Conservation (phyloP, 2,797 vertebrate species). For the Coccyzus lansbergi region DNA sequence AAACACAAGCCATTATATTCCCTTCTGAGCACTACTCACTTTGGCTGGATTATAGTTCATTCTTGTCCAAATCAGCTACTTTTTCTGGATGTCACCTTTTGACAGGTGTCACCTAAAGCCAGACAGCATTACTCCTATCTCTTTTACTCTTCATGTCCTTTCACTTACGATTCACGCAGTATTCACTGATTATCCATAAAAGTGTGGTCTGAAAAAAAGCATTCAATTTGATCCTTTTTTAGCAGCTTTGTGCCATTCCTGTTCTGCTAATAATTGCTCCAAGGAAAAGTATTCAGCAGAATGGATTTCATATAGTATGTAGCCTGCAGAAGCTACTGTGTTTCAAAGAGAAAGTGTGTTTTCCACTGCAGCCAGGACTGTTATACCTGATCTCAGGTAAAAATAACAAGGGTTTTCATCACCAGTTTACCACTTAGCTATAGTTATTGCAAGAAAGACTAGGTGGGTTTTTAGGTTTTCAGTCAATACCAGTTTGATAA, state of each 20-base stretch:
- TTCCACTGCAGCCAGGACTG: neutral
- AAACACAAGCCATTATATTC: neutral
- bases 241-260: neutral
- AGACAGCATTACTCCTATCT: neutral
- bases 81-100: neutral
- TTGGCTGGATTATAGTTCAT: neutral
- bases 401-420: neutral
- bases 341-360: neutral
- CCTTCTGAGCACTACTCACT: neutral
- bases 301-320: neutral
- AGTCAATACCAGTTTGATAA: neutral
- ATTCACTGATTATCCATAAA: neutral
- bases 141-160: neutral
- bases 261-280: neutral
- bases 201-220: neutral
- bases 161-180: neutral
- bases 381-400: neutral
- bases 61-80: neutral
- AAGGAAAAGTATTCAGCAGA: neutral
- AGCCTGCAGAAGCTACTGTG: neutral
- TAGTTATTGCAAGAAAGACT: neutral
- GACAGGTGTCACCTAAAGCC: neutral
- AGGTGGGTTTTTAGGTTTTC: neutral
- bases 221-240: neutral
- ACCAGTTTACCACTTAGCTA: neutral